Base-by-base conservation (phyloP, 2,797 vertebrate genomes). In the Danio tinwini region DNA sequence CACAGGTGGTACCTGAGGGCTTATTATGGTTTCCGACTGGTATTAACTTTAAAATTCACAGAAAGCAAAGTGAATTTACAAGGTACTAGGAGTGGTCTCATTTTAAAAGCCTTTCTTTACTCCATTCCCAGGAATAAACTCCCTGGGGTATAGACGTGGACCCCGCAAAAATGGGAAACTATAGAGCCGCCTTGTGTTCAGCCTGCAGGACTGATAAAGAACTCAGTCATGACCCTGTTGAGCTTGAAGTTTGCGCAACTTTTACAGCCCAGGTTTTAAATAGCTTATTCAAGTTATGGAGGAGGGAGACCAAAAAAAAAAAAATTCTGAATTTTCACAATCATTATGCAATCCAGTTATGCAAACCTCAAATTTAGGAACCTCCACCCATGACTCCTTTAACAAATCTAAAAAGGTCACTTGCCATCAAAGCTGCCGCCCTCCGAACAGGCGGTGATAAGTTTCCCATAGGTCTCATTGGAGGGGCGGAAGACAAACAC, bases 351-450 rank as follows among this genome's bases (percentile, higher is more conserved):
- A 3, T 17, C 2, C 40, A 12, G n/a, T 17, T 44, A 10, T 49
- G 12, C 12, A 16, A 56, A 56, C 53, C 17, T 19, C n/a, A 55
- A 10, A 29, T 19, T 21, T 56, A 56, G 19, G 10, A 19, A 9
- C 5, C 7, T n/a, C 14, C 19, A 7, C 7, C 19, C 62, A 58
- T 1, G n/a, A 6, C 13, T 11, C 37, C 7, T 14, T 13, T 5
- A 58, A n/a, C 2, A 14, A 21, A 11, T 21, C n/a, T 6, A 55
- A 59, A 4, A 29, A 47, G 5, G 6, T 13, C 3, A 65, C 95
- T 85, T 90, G 95, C 98, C 98, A 65, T 99, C 98, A 81, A 99
- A 99, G 91, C 98, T 99, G 88, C 98, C 97, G 21, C 95, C 93
- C 88, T 98, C 95, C 0, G 88, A 85, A 71, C 96, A 97, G 89